phyloP scores from a whole-genome alignment of 2,888 invertebrate genomes.

The Coelinius sp. region DNA sequence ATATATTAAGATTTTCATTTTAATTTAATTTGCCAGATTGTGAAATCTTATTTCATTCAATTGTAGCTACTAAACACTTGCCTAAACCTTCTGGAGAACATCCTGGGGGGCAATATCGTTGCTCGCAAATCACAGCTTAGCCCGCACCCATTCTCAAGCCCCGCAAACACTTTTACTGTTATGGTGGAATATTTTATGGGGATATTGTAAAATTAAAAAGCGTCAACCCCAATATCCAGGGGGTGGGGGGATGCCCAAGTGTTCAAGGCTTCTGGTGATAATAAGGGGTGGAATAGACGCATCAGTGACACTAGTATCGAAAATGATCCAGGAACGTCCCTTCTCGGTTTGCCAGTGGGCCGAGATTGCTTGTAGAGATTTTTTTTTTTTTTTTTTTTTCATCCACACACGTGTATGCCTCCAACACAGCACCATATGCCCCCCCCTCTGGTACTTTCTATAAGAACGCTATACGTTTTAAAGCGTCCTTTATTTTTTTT shows the following conservation, averaged over 20 bases:
- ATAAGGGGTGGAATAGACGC: conserved; percentile 56
- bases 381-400: conserved; percentile 19
- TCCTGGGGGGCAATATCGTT: conserved; percentile 54
- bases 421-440: conserved; percentile 46
- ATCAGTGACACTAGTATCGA: conserved; percentile 33
- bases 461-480: conserved; percentile 31
- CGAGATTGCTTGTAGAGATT: conserved; percentile 21
- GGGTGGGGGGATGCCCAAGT: conserved; percentile 49
- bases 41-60: conserved; percentile 29
- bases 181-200: conserved; percentile 67
- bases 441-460: conserved; percentile 23
- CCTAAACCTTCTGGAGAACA: conserved; percentile 40
- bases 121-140: conserved; percentile 69
- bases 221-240: conserved; percentile 51
- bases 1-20: background rate
- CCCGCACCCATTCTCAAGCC: conserved; percentile 45
- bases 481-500: conserved; percentile 29
- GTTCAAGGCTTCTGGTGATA: conserved; percentile 55
- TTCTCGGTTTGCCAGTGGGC: conserved; percentile 9
- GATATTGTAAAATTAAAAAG: conserved; percentile 69
- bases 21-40: background rate
- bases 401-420: conserved; percentile 34
- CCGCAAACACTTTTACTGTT: conserved; percentile 64
- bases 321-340: conserved; percentile 30
- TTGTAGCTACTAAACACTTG: conserved; percentile 34